phyloP scores from a whole-genome alignment of 2,113 vertebrate species.

The Stegostoma tigrinum region DNA sequence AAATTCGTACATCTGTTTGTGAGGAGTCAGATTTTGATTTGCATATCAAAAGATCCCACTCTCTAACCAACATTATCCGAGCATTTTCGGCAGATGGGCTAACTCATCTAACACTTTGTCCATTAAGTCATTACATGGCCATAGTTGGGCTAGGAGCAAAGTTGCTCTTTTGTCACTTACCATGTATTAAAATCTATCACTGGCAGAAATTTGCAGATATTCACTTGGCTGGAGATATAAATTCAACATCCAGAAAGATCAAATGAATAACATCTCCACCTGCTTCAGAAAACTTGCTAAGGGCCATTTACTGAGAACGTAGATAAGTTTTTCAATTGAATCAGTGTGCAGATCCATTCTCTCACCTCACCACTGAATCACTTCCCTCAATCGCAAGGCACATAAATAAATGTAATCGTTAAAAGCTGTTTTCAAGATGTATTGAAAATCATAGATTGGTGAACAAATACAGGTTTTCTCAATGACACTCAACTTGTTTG shows the following conservation, averaged over 20 bases:
- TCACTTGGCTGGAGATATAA: background rate
- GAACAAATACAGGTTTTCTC: background rate
- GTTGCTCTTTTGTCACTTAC: background rate
- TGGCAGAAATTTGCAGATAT: background rate
- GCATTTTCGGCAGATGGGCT: background rate
- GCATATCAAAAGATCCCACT: background rate
- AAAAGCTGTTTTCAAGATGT: background rate
- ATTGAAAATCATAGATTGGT: background rate
- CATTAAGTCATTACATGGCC: background rate
- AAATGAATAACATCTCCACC: background rate
- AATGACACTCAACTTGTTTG: background rate
- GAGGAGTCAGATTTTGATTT: background rate
- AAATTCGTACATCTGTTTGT: background rate
- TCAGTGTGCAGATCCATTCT: no score
- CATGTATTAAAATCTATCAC: background rate
- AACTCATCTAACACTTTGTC: background rate
- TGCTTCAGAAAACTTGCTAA: background rate
- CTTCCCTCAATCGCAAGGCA: background rate
- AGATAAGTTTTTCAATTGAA: background rate
- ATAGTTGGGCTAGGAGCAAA: background rate
- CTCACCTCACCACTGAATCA: background rate
- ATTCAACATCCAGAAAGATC: background rate
- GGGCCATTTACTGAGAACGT: background rate
- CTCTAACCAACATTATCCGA: background rate
- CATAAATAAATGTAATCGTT: background rate